Evolutionary conservation across 2,888 invertebrate genomes (phyloP).

Genomic region (Anaspis maculata): DNA sequence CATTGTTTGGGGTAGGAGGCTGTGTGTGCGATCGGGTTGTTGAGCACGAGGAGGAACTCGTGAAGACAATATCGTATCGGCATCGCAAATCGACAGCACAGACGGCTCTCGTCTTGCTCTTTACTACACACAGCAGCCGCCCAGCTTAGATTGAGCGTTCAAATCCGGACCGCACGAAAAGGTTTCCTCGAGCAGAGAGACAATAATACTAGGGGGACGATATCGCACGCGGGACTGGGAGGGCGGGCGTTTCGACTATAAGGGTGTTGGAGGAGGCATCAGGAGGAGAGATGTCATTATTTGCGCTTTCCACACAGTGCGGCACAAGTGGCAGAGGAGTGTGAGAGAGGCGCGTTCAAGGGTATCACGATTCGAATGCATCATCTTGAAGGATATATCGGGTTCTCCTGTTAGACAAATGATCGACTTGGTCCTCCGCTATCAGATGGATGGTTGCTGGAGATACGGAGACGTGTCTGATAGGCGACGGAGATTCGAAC

Average conservation of each 20-base stretch:
- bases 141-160: conserved; percentile 10
- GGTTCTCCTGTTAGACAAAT: conserved; percentile 4
- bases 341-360: no score
- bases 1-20: no score
- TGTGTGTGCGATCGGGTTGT: no score
- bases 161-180: conserved; percentile 12
- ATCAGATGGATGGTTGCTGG: conserved; percentile 1
- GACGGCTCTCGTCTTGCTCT: no score
- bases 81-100: conserved; percentile 13
- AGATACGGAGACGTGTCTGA: not conserved
- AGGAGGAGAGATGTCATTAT: conserved; percentile 5
- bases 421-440: not conserved
- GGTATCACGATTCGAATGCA: conserved; percentile 4
- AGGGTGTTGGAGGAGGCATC: conserved; percentile 2
- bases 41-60: no score
- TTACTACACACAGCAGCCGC: conserved; percentile 9
- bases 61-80: no score
- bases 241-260: no score
- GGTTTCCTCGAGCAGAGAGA: conserved; percentile 8
- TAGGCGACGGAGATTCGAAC: no score
- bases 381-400: conserved; percentile 3
- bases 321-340: no score
- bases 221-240: no score
- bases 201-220: no score
- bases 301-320: conserved; percentile 1